phyloP scores from a whole-genome alignment of 2,888 invertebrate genomes.

The Neoitamus cyanurus region DNA sequence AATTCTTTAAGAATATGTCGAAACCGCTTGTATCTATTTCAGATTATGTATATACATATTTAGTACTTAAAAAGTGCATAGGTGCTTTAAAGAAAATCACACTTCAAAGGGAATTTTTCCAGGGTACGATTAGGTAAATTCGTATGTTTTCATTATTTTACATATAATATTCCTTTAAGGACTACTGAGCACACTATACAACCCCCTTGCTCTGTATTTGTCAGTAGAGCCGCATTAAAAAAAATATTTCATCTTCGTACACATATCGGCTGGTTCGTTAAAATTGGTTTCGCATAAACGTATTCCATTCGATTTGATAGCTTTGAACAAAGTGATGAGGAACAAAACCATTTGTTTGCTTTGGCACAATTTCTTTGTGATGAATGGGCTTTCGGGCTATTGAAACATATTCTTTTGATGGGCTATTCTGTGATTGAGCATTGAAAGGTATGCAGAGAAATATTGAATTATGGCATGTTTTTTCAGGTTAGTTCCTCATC shows the following conservation, averaged over 20 bases:
- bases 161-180: no score
- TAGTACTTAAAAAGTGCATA: no score
- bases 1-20: not conserved
- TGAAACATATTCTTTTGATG: constrained; percentile 1
- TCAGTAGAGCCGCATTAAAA: not conserved
- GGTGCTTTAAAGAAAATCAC: no score
- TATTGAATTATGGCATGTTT: not conserved
- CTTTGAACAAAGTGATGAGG: not conserved
- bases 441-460: not conserved
- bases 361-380: constrained; percentile 23
- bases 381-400: not conserved
- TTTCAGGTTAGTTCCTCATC: not conserved
- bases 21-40: no score
- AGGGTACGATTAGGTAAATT: no score
- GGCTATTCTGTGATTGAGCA: not conserved
- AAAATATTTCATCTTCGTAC: not conserved
- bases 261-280: not conserved
- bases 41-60: no score
- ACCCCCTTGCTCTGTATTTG: no score
- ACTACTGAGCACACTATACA: no score
- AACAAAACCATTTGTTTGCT: not conserved
- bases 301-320: not conserved
- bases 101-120: no score
- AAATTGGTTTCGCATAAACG: not conserved
- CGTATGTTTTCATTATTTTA: no score